Conservation (phyloP, 2,797 vertebrate species). For the Enteromius unitaeniatus region DNA sequence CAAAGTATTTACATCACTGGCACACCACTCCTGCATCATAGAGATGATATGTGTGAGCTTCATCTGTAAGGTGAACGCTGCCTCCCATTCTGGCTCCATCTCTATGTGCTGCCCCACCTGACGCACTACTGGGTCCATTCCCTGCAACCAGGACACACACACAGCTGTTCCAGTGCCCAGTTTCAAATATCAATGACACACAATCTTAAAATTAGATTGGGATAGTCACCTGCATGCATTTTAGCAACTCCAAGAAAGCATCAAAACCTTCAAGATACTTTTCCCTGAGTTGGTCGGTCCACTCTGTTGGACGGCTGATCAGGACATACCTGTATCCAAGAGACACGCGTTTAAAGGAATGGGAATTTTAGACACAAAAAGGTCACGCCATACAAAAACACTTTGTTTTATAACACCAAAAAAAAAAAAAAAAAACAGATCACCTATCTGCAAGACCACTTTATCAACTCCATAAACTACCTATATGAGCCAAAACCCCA, state of each 20-base stretch:
- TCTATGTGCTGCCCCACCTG: slow-evolving; percentile 98
- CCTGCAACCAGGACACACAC: slow-evolving; percentile 72
- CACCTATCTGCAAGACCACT: no score
- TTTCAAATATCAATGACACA: not conserved
- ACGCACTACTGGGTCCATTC: slow-evolving; percentile 96
- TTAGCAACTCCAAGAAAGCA: slow-evolving; percentile 92
- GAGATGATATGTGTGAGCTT: slow-evolving; percentile 95
- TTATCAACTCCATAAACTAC: no score
- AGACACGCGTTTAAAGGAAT: not conserved
- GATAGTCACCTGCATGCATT: slow-evolving; percentile 92
- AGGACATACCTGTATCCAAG: slow-evolving; percentile 85
- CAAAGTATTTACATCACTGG: slow-evolving; percentile 84
- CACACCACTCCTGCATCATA: slow-evolving; percentile 98
- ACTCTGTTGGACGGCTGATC: slow-evolving; percentile 90
- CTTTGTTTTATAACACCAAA: no score
- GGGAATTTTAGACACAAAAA: not conserved
- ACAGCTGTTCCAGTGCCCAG: not conserved
- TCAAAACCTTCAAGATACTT: slow-evolving; percentile 95
- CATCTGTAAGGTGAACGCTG: slow-evolving; percentile 96
- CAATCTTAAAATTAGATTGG: not conserved
- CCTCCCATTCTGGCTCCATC: slow-evolving; percentile 99
- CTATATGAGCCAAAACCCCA: no score
- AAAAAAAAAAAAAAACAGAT: no score
- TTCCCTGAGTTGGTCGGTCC: slow-evolving; percentile 86
- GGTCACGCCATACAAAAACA: no score